phyloP scores from a whole-genome alignment of 2,888 invertebrate species.

The Heliconius aoede region DNA sequence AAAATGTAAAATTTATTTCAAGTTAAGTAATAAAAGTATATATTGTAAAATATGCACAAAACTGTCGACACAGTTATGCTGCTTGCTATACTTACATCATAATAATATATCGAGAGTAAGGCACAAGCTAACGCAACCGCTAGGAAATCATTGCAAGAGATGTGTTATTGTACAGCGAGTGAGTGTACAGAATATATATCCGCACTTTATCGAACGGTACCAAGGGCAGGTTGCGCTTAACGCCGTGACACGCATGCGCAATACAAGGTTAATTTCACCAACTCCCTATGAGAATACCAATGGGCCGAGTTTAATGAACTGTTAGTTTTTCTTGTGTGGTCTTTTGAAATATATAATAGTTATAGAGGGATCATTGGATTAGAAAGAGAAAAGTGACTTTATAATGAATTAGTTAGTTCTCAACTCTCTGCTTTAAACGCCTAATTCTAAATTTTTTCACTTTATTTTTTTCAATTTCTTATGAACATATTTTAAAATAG shows the following conservation, averaged over 20 bases:
- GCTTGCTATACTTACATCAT: constrained; percentile 4
- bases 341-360: neutral
- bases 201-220: constrained; percentile 45
- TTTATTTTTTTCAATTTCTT: neutral
- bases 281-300: constrained; percentile 26
- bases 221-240: constrained; percentile 51
- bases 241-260: constrained; percentile 48
- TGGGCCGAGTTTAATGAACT: constrained; percentile 39
- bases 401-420: too few species aligned
- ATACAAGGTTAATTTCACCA: constrained; percentile 53
- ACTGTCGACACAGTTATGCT: neutral
- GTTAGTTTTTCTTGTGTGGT: neutral
- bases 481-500: neutral
- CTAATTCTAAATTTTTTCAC: too few species aligned
- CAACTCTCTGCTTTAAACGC: too few species aligned
- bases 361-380: neutral
- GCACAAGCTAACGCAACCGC: constrained; percentile 11
- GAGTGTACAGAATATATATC: constrained; percentile 45
- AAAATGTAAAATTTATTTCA: too few species aligned
- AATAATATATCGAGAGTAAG: constrained; percentile 7
- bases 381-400: neutral
- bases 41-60: neutral
- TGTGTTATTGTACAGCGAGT: constrained; percentile 18
- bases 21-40: too few species aligned
- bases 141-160: constrained; percentile 44